Conservation (phyloP, 1,140 invertebrate species). For the Globodera ellingtonae region DNA sequence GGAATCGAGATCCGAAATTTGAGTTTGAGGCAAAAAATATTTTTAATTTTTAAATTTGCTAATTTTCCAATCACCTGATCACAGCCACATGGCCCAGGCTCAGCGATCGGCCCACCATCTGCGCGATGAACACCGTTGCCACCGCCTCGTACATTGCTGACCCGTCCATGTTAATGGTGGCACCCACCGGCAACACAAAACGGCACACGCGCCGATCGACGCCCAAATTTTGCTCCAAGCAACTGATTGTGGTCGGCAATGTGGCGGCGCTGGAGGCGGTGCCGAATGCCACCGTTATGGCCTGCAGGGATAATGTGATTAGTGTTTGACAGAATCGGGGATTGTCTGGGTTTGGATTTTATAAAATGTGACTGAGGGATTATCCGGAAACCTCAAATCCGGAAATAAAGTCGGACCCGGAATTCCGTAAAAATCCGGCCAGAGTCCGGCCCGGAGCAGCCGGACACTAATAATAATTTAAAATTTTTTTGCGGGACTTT, state of each 20-base stretch:
- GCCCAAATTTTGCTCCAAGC: slow-evolving; percentile 68
- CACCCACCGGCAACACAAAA: slow-evolving; percentile 88
- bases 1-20: too few relatives aligned
- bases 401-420: too few relatives aligned
- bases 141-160: slow-evolving; percentile 70
- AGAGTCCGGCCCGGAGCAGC: too few relatives aligned
- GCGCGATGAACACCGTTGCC: slow-evolving; percentile 70
- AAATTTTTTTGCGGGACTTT: too few relatives aligned
- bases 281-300: slow-evolving; percentile 69
- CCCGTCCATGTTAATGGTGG: slow-evolving; percentile 67
- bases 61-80: slow-evolving; percentile 73
- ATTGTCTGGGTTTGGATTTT: slow-evolving; percentile 68
- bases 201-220: slow-evolving; percentile 75
- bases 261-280: slow-evolving; percentile 72
- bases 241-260: slow-evolving; percentile 84
- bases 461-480: too few relatives aligned
- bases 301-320: neutral
- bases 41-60: too few relatives aligned
- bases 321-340: neutral
- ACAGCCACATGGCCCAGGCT: slow-evolving; percentile 73
- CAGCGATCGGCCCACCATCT: slow-evolving; percentile 71
- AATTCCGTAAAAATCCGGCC: too few relatives aligned
- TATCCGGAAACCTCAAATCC: slow-evolving; percentile 65
- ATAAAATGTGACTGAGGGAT: too few relatives aligned
- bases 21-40: too few relatives aligned